Percentiles rank a stretch among this genome's conserved stretches.
Conservation (phyloP, 2,797 vertebrate species). For the Ctenochaetus hawaiiensis region DNA sequence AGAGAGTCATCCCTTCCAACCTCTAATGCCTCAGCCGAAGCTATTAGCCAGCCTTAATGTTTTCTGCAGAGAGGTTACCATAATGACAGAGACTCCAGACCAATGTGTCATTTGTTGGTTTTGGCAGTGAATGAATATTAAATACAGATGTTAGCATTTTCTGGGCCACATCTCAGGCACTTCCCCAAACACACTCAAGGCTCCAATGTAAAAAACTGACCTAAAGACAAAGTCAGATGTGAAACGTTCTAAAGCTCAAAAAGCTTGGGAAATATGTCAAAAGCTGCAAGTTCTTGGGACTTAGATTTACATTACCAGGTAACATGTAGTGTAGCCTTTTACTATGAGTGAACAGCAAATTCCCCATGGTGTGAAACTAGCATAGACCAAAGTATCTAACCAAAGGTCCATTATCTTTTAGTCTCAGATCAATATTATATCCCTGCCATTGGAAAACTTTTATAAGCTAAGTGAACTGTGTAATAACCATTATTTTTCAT, state of each 20-base stretch:
- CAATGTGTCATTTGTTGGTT: conserved; percentile 53
- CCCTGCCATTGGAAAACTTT: neutral
- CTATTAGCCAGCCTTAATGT: conserved; percentile 75
- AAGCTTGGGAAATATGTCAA: neutral
- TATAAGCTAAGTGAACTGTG: conserved; percentile 2
- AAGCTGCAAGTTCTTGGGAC: neutral
- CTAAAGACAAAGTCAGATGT: conserved; percentile 9
- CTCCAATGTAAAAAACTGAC: conserved; percentile 7
- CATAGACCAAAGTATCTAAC: neutral
- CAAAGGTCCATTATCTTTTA: neutral
- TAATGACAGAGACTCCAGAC: conserved; percentile 43
- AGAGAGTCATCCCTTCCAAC: conserved; percentile 54
- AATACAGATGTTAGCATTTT: conserved; percentile 45
- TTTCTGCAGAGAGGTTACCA: conserved; percentile 58
- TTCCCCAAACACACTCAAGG: conserved; percentile 14
- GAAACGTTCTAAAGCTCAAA: neutral
- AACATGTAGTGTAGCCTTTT: neutral
- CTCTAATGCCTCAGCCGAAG: conserved; percentile 72
- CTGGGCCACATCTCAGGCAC: conserved; percentile 7
- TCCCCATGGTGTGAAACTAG: neutral
- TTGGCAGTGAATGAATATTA: conserved; percentile 48
- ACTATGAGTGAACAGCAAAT: neutral
- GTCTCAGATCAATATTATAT: conserved; percentile 5
- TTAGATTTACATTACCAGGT: neutral
- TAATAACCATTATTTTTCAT: conserved; percentile 24